A percentile compares a stretch with the other conserved stretches of the same genome.
phyloP scores from a whole-genome alignment of 2,888 invertebrate species.

The Brachypterus glaber region DNA sequence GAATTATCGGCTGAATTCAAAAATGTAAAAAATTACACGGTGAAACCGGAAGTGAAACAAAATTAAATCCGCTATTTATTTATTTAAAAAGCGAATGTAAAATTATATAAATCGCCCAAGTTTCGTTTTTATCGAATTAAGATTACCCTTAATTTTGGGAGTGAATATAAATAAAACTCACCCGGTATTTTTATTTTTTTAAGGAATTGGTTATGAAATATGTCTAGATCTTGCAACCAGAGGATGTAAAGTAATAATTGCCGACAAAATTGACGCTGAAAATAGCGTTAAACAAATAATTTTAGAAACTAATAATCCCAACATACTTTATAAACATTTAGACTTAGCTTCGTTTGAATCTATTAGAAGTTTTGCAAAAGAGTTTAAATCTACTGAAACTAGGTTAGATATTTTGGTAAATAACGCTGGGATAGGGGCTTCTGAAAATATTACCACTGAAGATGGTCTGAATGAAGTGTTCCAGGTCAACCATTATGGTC shows the following conservation, averaged over 20 bases:
- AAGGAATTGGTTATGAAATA: constrained; percentile 41
- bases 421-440: constrained; percentile 53
- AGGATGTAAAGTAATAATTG: constrained; percentile 46
- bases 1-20: no score
- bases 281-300: constrained; percentile 28
- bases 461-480: constrained; percentile 53
- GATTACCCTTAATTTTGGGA: no score
- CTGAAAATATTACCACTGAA: constrained; percentile 39
- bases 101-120: no score
- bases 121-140: no score
- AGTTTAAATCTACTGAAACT: constrained; percentile 44
- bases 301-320: constrained; percentile 29
- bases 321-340: constrained; percentile 39
- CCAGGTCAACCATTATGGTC: constrained; percentile 61
- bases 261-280: constrained; percentile 33
- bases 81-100: no score
- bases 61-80: no score
- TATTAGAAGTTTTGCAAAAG: constrained; percentile 50
- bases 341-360: constrained; percentile 48
- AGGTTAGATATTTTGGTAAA: constrained; percentile 54
- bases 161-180: no score
- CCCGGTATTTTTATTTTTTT: constrained; percentile 10
- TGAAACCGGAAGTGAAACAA: no score
- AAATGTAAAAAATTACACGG: no score
- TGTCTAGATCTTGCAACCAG: constrained; percentile 39